Evolutionary conservation across 2,797 vertebrate genomes (phyloP).

Genomic region (Ciconia nigra): DNA sequence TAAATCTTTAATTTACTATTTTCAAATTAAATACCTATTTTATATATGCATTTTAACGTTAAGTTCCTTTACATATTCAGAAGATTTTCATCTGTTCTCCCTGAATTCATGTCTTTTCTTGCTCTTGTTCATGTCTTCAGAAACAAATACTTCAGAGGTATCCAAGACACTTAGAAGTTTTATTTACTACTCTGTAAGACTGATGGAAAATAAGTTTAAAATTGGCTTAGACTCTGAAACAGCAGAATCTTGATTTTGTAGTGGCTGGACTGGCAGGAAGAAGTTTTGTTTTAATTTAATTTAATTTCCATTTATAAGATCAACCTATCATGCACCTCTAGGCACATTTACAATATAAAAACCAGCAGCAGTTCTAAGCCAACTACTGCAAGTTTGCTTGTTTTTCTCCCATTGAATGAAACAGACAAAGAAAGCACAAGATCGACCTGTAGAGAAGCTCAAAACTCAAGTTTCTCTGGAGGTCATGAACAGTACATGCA

Average conservation of each 20-base stretch:
- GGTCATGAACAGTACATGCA: background rate
- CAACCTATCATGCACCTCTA: slow-evolving; percentile 52
- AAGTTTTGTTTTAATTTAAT: slow-evolving; percentile 65
- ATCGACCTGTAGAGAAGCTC: background rate
- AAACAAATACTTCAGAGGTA: background rate
- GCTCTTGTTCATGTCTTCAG: background rate
- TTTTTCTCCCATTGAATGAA: background rate
- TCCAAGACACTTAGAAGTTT: background rate
- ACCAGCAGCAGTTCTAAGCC: background rate
- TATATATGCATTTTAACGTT: background rate
- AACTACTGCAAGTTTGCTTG: background rate
- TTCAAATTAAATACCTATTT: background rate
- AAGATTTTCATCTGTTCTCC: background rate
- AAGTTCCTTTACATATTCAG: background rate
- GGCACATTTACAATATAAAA: slow-evolving; percentile 48
- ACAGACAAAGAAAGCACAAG: background rate
- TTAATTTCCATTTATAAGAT: slow-evolving; percentile 65
- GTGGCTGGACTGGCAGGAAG: slow-evolving; percentile 50
- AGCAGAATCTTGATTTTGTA: slow-evolving; percentile 43
- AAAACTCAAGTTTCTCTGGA: background rate
- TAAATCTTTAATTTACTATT: background rate
- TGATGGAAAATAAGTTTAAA: slow-evolving; percentile 33
- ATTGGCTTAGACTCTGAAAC: slow-evolving; percentile 9
- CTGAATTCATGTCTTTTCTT: background rate
- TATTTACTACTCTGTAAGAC: slow-evolving; percentile 13